phyloP scores from a whole-genome alignment of 2,797 vertebrate species.

The Sebastes wilsoni region DNA sequence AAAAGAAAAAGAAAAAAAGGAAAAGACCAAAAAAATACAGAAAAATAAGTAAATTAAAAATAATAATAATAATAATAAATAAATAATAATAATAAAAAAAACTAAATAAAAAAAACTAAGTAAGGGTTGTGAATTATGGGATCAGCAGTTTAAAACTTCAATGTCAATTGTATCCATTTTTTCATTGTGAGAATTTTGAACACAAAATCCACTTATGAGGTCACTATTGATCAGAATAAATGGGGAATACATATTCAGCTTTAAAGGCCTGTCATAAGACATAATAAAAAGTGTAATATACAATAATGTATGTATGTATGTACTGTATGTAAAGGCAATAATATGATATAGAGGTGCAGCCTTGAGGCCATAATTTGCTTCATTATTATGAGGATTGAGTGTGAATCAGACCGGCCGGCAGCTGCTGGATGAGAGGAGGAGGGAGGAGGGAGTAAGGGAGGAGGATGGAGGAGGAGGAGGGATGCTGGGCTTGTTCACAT shows the following conservation, averaged over 20 bases:
- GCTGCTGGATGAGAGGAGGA: conserved; percentile 66
- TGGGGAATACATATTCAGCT: not conserved
- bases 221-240: not conserved
- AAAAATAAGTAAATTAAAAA: no score
- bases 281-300: not conserved
- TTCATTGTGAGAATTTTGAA: not conserved
- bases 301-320: not conserved
- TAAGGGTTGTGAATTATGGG: no score
- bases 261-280: not conserved
- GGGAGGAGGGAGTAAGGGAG: conserved; percentile 1
- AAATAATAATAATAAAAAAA: no score
- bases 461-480: conserved; percentile 9
- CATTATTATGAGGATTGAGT: conserved; percentile 51
- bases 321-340: not conserved
- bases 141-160: no score
- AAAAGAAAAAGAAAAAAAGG: no score
- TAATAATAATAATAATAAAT: no score
- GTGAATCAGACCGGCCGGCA: conserved; percentile 71
- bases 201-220: not conserved
- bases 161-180: no score
- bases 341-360: conserved; percentile 7
- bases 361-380: conserved; percentile 33
- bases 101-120: no score
- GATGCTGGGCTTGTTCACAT: conserved; percentile 71
- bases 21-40: no score